phyloP scores from a whole-genome alignment of 2,113 vertebrate species.

The Laticauda laticaudata region DNA sequence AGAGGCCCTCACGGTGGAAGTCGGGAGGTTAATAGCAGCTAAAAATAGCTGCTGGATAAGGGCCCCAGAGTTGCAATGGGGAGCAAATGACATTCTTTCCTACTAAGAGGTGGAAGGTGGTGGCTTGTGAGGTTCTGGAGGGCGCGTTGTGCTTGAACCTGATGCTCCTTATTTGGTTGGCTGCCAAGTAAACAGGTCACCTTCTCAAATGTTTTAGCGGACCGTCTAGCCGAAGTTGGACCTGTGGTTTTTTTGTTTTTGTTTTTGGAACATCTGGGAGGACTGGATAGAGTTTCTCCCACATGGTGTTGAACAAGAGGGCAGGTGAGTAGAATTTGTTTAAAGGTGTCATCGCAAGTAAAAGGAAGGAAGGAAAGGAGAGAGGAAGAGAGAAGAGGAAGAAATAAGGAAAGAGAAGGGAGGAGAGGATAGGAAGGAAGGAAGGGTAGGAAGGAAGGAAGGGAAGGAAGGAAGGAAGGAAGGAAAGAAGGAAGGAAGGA shows the following conservation, averaged over 20 bases:
- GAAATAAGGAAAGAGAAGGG: no score
- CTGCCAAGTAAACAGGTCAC: background rate
- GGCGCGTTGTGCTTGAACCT: background rate
- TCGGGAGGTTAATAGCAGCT: slow-evolving; percentile 39
- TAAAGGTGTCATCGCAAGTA: no score
- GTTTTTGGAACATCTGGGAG: background rate
- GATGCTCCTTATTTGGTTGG: background rate
- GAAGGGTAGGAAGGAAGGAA: no score
- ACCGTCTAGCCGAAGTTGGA: background rate
- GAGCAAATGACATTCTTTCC: slow-evolving; percentile 10
- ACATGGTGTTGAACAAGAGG: background rate
- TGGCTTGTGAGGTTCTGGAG: background rate
- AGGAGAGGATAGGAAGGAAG: no score
- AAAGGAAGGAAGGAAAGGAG: no score
- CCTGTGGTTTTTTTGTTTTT: background rate
- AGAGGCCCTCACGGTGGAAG: slow-evolving; percentile 21
- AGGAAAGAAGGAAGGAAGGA: no score
- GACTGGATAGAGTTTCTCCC: background rate
- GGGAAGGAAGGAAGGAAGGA: no score
- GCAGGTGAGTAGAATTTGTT: background rate
- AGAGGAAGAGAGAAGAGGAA: no score
- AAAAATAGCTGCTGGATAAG: slow-evolving; percentile 23
- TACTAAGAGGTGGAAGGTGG: background rate
- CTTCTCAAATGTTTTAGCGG: background rate
- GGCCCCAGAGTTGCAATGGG: background rate